phyloP scores from a whole-genome alignment of 2,888 invertebrate genomes.

The Acleris literana region DNA sequence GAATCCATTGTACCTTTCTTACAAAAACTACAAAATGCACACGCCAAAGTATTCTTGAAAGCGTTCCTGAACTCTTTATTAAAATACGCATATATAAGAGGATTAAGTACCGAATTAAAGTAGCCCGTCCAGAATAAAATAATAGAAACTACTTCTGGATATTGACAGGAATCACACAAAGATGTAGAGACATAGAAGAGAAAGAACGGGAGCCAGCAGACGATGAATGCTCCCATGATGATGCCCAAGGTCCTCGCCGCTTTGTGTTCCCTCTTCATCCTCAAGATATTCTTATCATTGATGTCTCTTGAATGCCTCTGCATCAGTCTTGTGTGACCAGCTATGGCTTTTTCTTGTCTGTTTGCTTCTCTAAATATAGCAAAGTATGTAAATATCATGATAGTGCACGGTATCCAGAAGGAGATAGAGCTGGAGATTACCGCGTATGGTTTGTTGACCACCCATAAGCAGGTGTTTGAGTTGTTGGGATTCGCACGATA shows the following conservation, averaged over 20 bases:
- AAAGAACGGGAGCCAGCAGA: constrained; percentile 99
- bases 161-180: constrained; percentile 90
- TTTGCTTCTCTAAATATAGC: constrained; percentile 96
- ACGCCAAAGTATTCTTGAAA: constrained; percentile 95
- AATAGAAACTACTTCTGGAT: constrained; percentile 93
- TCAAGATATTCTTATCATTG: constrained; percentile 93
- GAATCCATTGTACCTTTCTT: no score
- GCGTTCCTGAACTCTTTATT: constrained; percentile 99
- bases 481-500: constrained; percentile 73
- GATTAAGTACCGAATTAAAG: constrained; percentile 98
- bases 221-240: constrained; percentile 98
- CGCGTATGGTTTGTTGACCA: constrained; percentile 93
- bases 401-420: constrained; percentile 97
- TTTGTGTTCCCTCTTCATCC: constrained; percentile 97
- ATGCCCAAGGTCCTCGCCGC: constrained; percentile 98
- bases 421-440: constrained; percentile 95
- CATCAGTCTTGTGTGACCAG: constrained; percentile 92
- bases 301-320: constrained; percentile 89
- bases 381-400: constrained; percentile 95
- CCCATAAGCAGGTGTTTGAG: constrained; percentile 89
- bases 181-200: constrained; percentile 95
- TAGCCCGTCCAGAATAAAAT: constrained; percentile 99
- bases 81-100: constrained; percentile 98
- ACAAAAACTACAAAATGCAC: constrained; percentile 94
- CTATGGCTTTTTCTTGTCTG: constrained; percentile 93